phyloP scores from a whole-genome alignment of 2,888 invertebrate genomes.

The Orthosia gracilis region DNA sequence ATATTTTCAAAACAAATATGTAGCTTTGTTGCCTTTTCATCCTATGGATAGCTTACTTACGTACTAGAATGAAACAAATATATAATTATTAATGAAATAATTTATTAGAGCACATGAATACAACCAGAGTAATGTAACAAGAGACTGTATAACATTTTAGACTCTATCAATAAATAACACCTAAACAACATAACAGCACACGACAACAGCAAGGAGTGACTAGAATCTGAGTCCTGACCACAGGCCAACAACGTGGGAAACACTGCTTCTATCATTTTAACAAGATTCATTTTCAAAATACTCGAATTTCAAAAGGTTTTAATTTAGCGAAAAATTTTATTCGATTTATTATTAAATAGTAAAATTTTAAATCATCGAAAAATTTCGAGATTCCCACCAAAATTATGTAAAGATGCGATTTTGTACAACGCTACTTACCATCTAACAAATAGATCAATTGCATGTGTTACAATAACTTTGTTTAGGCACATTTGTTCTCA shows the following conservation, averaged over 20 bases:
- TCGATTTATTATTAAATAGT: constrained; percentile 45
- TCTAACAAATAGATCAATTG: constrained; percentile 65
- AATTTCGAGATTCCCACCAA: constrained; percentile 40
- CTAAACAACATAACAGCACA: constrained; percentile 81
- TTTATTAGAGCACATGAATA: constrained; percentile 87
- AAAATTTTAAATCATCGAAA: constrained; percentile 42
- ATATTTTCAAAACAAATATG: not conserved
- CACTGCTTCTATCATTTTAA: constrained; percentile 65
- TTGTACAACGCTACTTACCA: constrained; percentile 58
- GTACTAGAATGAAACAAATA: constrained; percentile 27
- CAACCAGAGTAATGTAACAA: constrained; percentile 87
- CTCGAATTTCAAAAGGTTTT: constrained; percentile 48
- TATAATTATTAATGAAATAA: constrained; percentile 74
- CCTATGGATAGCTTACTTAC: too few species aligned
- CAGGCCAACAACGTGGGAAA: constrained; percentile 57
- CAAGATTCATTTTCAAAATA: constrained; percentile 55
- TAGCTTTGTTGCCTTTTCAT: too few species aligned
- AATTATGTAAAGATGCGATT: constrained; percentile 63
- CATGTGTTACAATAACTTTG: constrained; percentile 70
- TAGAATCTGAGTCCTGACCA: constrained; percentile 70
- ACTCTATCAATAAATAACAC: constrained; percentile 81
- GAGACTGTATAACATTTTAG: constrained; percentile 83
- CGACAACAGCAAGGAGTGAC: constrained; percentile 83
- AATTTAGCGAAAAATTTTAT: constrained; percentile 44
- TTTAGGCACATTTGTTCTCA: constrained; percentile 83